Percentiles rank a stretch among this genome's conserved stretches.
Conservation (phyloP, 2,113 vertebrate species). For the Chamaea fasciata region DNA sequence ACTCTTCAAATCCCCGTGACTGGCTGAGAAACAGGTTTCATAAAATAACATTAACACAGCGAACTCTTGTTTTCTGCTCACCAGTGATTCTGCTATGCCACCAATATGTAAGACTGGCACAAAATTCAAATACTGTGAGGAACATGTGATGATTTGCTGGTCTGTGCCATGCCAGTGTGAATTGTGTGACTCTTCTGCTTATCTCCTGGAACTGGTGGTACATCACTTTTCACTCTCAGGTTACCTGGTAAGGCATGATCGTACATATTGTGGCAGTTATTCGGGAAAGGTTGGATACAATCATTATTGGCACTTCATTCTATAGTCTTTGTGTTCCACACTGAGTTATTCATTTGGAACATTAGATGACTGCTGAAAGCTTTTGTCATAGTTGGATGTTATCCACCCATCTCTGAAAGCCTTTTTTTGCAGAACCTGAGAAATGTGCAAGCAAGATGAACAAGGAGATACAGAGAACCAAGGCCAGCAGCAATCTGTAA, state of each 20-base stretch:
- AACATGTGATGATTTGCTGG: not conserved
- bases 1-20: not conserved
- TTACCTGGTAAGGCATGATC: not conserved
- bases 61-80: not conserved
- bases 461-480: not conserved
- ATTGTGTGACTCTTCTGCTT: not conserved
- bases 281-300: not conserved
- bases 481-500: not conserved
- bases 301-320: not conserved
- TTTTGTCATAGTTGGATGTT: slow-evolving; percentile 10
- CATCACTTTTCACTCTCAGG: not conserved
- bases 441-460: not conserved
- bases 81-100: not conserved
- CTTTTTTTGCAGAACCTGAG: not conserved
- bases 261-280: not conserved
- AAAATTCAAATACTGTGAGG: not conserved
- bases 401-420: not conserved
- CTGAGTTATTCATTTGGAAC: not conserved
- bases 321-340: not conserved
- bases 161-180: not conserved
- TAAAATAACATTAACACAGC: not conserved
- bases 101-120: not conserved
- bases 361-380: slow-evolving; percentile 16
- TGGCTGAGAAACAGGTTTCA: not conserved
- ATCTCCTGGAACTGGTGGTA: not conserved